Base-by-base conservation (phyloP, 2,797 vertebrate genomes). In the Triplophysa yarkandensis region DNA sequence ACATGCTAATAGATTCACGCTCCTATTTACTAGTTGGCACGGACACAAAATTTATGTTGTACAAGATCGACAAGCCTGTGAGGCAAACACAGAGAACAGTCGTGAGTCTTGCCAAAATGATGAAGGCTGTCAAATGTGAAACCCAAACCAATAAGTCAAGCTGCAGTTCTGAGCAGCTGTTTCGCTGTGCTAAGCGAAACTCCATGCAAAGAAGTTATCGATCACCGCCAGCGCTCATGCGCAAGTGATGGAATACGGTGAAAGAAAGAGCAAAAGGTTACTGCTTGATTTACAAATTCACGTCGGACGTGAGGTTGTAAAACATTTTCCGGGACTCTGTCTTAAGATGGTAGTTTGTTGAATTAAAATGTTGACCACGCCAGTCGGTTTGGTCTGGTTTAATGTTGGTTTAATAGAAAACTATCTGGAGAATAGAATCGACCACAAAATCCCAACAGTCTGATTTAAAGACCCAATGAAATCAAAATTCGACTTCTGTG, bases 1-100 rank as follows among this genome's bases (percentile, higher is more conserved):
- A 78, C 30, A 79, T 77, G 46, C 50, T 77, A 68, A 82, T 82
- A 69, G 30, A 79, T 81, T 76, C 65, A 70, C 41, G 39, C 32
- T 25, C 48, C 58, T 79, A 41, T 77, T 82, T 82, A 73, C 27
- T 21, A 74, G 58, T 71, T 79, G 77, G 77, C 80, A 63, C 43
- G 32, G 61, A 43, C 66, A 65, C 65, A 72, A 52, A 46, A 74
- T 55, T 64, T 62, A 75, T 71, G 67, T 68, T 71, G 65, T 66
- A 74, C 44, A 76, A 77, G 69, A 48, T 57, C 50, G 55, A 77
- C 66, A 77, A 70, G 80, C 66, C 65, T 28, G 25, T 48, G 30
- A 77, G 78, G 65, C 54, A 68, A 79, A 77, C 57, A 77, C 25
- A 44, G 32, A 36, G 57, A 79, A 55, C 55, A 61, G 46, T 62